These are phyloP conservation scores for Parnassius orleans DNA, from an alignment of 2,888 invertebrate genomes.

Conservation along the genomic window DNA sequence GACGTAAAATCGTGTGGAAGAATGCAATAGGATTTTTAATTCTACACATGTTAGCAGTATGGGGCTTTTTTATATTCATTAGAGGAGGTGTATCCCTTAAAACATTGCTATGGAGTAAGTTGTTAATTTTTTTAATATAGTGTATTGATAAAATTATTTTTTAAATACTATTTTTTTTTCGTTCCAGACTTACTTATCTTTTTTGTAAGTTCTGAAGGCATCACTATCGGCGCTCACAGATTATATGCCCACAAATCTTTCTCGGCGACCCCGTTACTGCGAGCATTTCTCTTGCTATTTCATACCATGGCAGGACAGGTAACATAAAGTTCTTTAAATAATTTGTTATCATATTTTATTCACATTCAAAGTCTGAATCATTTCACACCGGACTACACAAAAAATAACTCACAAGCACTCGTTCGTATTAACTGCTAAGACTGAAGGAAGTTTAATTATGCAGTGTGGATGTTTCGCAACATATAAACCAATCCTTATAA, in stretches of 20 bases:
- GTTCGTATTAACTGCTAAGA: no score
- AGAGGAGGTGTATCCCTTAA: constrained; percentile 44
- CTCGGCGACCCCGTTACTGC: constrained; percentile 84
- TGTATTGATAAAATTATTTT: constrained; percentile 28
- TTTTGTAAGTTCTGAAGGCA: constrained; percentile 75
- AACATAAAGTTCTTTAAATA: constrained; percentile 24
- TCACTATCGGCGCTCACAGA: constrained; percentile 92
- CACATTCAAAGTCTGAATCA: no score
- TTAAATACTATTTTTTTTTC: constrained; percentile 28
- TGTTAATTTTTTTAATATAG: not conserved
- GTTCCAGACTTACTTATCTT: constrained; percentile 41
- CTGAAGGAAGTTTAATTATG: no score
- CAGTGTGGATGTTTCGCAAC: no score
- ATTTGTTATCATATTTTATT: no score
- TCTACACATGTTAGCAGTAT: constrained; percentile 75
- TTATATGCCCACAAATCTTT: constrained; percentile 89
- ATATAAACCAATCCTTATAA: no score
- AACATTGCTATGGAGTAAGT: constrained; percentile 53
- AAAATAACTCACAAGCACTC: no score
- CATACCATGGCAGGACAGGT: constrained; percentile 91
- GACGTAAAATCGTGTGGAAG: constrained; percentile 81
- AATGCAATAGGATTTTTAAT: constrained; percentile 82
- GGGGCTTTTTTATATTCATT: constrained; percentile 57
- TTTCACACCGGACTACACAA: no score
- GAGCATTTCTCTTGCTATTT: constrained; percentile 81